Evolutionary conservation across 1,140 invertebrate species (phyloP).

Genomic region (Heliothis virescens): DNA sequence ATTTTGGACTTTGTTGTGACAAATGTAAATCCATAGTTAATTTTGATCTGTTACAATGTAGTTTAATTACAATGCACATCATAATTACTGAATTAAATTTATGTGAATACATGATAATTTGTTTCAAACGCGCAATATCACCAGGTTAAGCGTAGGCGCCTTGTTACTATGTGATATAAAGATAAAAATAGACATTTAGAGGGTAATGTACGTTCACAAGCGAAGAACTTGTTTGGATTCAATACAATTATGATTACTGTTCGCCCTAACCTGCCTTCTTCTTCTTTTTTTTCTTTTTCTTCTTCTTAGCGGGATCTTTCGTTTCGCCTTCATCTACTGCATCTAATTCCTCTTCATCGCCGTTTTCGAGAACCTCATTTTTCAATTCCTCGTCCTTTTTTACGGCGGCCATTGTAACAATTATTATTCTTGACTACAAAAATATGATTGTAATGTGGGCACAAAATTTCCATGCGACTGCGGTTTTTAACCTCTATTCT

Average conservation of each 20-base stretch:
- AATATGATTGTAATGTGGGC: conserved; percentile 33
- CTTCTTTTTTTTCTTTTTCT: conserved; percentile 92
- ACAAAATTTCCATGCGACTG: conserved; percentile 53
- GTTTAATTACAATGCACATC: neutral
- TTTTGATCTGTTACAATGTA: no score
- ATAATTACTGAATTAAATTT: neutral
- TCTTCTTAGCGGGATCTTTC: conserved; percentile 88
- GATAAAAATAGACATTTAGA: conserved; percentile 40
- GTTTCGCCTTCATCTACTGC: conserved; percentile 85
- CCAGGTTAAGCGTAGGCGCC: conserved; percentile 40
- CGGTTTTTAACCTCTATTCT: conserved; percentile 42
- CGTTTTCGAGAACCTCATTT: conserved; percentile 68
- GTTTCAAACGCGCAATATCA: conserved; percentile 31
- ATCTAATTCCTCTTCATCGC: conserved; percentile 79
- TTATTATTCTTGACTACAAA: conserved; percentile 29
- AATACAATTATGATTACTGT: conserved; percentile 43
- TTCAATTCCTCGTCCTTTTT: conserved; percentile 77
- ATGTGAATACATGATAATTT: conserved; percentile 4
- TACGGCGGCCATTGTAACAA: conserved; percentile 75
- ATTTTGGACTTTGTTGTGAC: no score
- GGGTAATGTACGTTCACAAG: conserved; percentile 23
- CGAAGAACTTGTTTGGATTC: conserved; percentile 23
- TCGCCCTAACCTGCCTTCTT: conserved; percentile 89
- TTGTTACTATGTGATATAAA: conserved; percentile 19
- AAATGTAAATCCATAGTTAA: no score